Percentiles rank a stretch among this genome's conserved stretches.
These are phyloP conservation scores for Pocillopora damicornis DNA, from an alignment of 64 coral and sea anemone species.

Conservation along the genomic window DNA sequence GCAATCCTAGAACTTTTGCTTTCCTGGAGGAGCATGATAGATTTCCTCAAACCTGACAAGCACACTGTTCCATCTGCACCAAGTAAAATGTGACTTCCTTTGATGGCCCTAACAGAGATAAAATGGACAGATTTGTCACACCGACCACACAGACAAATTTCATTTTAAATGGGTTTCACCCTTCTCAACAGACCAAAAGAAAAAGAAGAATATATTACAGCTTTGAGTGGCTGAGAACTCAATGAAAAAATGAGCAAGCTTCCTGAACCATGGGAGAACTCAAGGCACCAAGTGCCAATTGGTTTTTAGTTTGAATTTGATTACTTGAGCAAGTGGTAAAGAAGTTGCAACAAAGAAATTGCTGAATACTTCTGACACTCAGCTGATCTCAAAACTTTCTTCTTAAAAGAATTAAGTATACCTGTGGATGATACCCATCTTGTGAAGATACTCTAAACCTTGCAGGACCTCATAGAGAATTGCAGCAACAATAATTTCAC, in stretches of 20 bases:
- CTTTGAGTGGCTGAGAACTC: too few relatives aligned
- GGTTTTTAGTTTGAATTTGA: too few relatives aligned
- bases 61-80: slow-evolving; percentile 66
- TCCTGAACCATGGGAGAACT: too few relatives aligned
- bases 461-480: slow-evolving; percentile 82
- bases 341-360: too few relatives aligned
- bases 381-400: too few relatives aligned
- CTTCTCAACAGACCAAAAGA: too few relatives aligned
- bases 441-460: slow-evolving; percentile 91
- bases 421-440: slow-evolving; percentile 90
- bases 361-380: too few relatives aligned
- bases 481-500: slow-evolving; percentile 75
- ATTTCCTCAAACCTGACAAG: slow-evolving; percentile 78
- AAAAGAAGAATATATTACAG: too few relatives aligned
- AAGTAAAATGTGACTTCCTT: slow-evolving; percentile 89
- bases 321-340: too few relatives aligned
- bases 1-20: slow-evolving; percentile 53
- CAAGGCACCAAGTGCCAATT: too few relatives aligned
- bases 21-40: slow-evolving; percentile 53
- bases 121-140: neutral
- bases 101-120: slow-evolving; percentile 55
- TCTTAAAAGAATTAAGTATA: slow-evolving; percentile 2
- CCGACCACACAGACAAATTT: neutral
- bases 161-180: too few relatives aligned
- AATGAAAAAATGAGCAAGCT: too few relatives aligned